phyloP scores from a whole-genome alignment of 2,113 vertebrate species.

The Xiphias gladius region DNA sequence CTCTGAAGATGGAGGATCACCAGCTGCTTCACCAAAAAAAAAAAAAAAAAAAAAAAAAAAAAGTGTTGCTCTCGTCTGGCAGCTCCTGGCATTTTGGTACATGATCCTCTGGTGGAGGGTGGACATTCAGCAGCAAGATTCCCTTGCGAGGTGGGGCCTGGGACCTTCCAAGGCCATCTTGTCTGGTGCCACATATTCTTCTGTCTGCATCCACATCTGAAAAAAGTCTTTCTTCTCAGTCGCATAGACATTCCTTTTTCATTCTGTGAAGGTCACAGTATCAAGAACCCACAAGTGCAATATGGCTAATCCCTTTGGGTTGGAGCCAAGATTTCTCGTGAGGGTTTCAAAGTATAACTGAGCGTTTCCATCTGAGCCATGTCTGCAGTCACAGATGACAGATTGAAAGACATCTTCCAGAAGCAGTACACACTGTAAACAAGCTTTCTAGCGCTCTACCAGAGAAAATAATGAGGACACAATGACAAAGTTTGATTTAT shows the following conservation, averaged over 20 bases:
- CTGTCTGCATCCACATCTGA: constrained; percentile 32
- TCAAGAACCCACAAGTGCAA: constrained; percentile 55
- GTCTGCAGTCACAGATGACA: constrained; percentile 42
- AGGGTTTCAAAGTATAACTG: constrained; percentile 33
- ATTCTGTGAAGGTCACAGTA: constrained; percentile 51
- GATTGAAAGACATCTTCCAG: constrained; percentile 20
- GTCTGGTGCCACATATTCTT: constrained; percentile 27
- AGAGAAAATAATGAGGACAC: constrained; percentile 10
- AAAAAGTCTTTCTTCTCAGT: background rate
- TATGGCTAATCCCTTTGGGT: constrained; percentile 63
- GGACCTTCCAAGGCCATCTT: constrained; percentile 33
- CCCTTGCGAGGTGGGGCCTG: constrained; percentile 72
- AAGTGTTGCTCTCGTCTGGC: constrained; percentile 39
- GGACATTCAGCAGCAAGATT: constrained; percentile 56
- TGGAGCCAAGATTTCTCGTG: constrained; percentile 44
- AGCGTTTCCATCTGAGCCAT: constrained; percentile 30
- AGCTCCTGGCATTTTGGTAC: constrained; percentile 67
- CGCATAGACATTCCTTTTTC: constrained; percentile 14
- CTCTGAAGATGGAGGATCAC: constrained; percentile 47
- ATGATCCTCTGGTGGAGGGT: constrained; percentile 39
- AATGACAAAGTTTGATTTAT: constrained; percentile 40
- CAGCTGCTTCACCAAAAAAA: constrained; percentile 66
- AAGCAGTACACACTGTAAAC: constrained; percentile 9
- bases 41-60: constrained; percentile 19
- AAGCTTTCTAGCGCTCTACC: background rate